A percentile compares a stretch with the other conserved stretches of the same genome.
Conservation (phyloP, 2,888 invertebrate species). For the Clanis bilineata region DNA sequence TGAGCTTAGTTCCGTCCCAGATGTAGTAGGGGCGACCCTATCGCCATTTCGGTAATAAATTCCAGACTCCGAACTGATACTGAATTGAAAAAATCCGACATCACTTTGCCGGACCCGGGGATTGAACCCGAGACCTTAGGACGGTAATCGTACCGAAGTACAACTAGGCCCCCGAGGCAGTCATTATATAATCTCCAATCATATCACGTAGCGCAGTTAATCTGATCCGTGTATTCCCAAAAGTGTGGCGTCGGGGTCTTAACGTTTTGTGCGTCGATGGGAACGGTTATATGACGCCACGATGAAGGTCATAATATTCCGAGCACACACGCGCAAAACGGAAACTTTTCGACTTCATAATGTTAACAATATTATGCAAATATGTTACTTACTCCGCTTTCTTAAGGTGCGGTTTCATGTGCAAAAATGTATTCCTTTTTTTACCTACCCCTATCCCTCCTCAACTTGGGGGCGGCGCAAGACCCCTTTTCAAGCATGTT, state of each 20-base stretch:
- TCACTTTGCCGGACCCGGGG: too few species aligned
- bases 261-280: conserved; percentile 35
- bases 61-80: too few species aligned
- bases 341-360: conserved; percentile 47
- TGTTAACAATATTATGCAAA: conserved; percentile 59
- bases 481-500: too few species aligned
- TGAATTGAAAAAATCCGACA: too few species aligned
- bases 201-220: conserved; percentile 35
- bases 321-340: conserved; percentile 42
- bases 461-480: too few species aligned
- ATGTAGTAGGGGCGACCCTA: too few species aligned
- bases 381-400: conserved; percentile 32
- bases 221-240: conserved; percentile 32
- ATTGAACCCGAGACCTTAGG: too few species aligned
- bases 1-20: too few species aligned
- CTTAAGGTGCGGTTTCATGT: conserved; percentile 42
- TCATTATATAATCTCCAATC: conserved; percentile 28
- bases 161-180: too few species aligned
- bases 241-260: conserved; percentile 26
- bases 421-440: conserved; percentile 41
- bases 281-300: conserved; percentile 33
- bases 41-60: too few species aligned
- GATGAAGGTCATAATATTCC: conserved; percentile 33
- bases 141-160: too few species aligned
- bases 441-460: background rate